phyloP scores from a whole-genome alignment of 2,113 vertebrate genomes.

The Zootoca vivipara region DNA sequence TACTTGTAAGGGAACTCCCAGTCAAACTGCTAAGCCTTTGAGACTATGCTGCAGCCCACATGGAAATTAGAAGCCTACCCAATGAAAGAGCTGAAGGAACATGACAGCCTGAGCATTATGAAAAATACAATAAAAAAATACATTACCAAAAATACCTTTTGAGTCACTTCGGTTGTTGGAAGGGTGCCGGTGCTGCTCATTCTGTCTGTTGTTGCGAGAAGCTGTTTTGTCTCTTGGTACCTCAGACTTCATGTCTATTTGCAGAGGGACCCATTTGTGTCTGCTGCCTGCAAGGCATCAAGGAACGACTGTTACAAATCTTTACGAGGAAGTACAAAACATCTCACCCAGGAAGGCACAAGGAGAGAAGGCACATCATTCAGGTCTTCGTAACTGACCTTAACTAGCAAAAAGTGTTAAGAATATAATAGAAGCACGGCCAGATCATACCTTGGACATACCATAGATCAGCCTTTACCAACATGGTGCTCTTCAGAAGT shows the following conservation, averaged over 20 bases:
- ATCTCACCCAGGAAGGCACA: background rate
- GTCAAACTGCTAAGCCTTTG: background rate
- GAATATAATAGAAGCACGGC: too few species aligned
- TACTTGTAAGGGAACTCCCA: background rate
- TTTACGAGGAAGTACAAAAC: background rate
- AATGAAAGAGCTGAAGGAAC: background rate
- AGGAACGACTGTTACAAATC: slow-evolving; percentile 37
- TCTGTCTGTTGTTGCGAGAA: slow-evolving; percentile 93
- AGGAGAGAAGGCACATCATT: background rate
- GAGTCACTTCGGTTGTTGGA: slow-evolving; percentile 88
- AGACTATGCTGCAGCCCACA: background rate
- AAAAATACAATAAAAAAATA: background rate
- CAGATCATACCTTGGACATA: too few species aligned
- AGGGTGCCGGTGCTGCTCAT: slow-evolving; percentile 87
- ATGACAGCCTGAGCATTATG: background rate
- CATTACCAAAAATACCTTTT: slow-evolving; percentile 79
- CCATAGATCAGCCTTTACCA: background rate
- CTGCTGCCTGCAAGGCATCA: slow-evolving; percentile 87
- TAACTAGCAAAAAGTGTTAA: background rate
- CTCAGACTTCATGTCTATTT: slow-evolving; percentile 97
- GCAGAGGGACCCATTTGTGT: slow-evolving; percentile 97
- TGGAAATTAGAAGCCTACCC: background rate
- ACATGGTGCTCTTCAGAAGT: background rate
- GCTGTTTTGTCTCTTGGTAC: slow-evolving; percentile 90
- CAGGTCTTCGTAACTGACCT: background rate